These are phyloP conservation scores for Philypnodon macrostomus DNA, from an alignment of 2,797 vertebrate species.

Conservation along the genomic window DNA sequence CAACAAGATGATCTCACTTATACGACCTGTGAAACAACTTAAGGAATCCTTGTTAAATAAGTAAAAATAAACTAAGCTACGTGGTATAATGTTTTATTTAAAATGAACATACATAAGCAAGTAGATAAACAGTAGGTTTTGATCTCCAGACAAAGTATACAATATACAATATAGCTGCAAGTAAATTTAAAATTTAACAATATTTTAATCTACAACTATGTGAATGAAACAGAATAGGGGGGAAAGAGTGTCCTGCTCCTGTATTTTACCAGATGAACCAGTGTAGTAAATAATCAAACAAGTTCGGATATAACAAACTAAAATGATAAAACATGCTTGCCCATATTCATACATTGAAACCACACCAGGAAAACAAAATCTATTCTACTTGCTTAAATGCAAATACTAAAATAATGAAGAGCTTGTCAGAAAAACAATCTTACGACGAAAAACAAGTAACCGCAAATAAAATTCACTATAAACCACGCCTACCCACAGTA, in stretches of 20 bases:
- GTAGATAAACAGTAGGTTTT: constrained; percentile 76
- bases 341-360: constrained; percentile 75
- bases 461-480: constrained; percentile 69
- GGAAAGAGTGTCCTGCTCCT: constrained; percentile 54
- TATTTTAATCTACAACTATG: constrained; percentile 64
- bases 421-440: constrained; percentile 63
- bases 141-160: constrained; percentile 79
- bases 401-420: constrained; percentile 56
- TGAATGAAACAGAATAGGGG: constrained; percentile 40
- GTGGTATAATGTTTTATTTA: constrained; percentile 82
- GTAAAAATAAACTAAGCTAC: constrained; percentile 80
- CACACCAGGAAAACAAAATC: constrained; percentile 65
- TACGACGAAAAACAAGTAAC: constrained; percentile 61
- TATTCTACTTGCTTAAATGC: constrained; percentile 56
- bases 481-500: constrained; percentile 61
- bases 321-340: constrained; percentile 76
- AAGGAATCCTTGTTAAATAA: constrained; percentile 75
- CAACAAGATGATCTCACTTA: constrained; percentile 44
- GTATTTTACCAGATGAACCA: constrained; percentile 63
- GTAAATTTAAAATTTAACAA: constrained; percentile 68
- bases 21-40: constrained; percentile 75
- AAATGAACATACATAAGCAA: constrained; percentile 85
- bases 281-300: constrained; percentile 68
- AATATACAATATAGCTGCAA: constrained; percentile 79
- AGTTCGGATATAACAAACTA: constrained; percentile 64